phyloP scores from a whole-genome alignment of 2,888 invertebrate genomes.

The Eristalis intricaria region DNA sequence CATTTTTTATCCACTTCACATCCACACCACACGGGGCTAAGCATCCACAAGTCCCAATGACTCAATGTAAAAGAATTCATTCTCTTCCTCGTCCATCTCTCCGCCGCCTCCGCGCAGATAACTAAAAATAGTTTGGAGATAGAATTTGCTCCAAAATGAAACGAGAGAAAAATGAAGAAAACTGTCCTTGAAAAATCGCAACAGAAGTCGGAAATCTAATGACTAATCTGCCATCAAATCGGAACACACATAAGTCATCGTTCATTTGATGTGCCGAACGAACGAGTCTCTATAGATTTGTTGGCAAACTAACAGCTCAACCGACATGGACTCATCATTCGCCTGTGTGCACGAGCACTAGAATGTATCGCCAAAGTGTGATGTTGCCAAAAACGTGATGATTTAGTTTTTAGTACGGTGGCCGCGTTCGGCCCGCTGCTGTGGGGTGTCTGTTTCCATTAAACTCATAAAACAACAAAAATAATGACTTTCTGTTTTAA shows the following conservation, averaged over 20 bases:
- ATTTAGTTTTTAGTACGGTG: constrained; percentile 5
- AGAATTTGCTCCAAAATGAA: not conserved
- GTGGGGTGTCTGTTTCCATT: not conserved
- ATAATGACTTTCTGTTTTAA: constrained; percentile 21
- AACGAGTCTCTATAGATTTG: constrained; percentile 32
- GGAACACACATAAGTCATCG: constrained; percentile 51
- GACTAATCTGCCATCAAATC: constrained; percentile 17
- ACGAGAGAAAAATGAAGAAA: not conserved
- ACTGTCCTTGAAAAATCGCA: constrained; percentile 15
- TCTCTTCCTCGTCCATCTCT: not conserved
- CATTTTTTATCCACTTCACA: not conserved
- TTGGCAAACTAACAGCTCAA: constrained; percentile 33
- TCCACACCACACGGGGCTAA: not conserved
- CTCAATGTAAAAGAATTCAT: not conserved
- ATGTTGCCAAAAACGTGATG: constrained; percentile 54
- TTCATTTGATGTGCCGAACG: constrained; percentile 26
- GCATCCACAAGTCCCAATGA: not conserved
- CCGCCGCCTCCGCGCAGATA: not conserved
- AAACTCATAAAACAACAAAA: not conserved
- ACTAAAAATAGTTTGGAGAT: not conserved
- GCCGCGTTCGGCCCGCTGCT: not conserved
- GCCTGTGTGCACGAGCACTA: not conserved
- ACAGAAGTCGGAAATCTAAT: not conserved
- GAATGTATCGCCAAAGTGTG: not conserved
- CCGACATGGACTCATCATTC: constrained; percentile 1